Evolutionary conservation across 2,113 vertebrate species (phyloP).

Genomic region (Astatoreochromis straeleni): DNA sequence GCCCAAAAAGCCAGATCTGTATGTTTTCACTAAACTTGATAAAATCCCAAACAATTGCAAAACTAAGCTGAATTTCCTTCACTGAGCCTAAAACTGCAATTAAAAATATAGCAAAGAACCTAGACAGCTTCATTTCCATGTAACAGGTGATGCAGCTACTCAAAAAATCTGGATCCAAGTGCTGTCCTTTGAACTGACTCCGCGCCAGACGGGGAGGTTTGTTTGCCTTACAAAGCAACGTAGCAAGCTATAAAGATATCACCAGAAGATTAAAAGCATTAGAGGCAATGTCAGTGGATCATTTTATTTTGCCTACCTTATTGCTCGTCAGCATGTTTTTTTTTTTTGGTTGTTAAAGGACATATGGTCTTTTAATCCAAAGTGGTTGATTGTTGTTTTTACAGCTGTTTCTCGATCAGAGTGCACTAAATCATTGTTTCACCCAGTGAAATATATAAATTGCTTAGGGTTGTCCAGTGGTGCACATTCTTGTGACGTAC

Average conservation of each 20-base stretch:
- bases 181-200: constrained; percentile 10
- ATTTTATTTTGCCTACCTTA: constrained; percentile 44
- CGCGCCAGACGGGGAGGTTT: background rate
- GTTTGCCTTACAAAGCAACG: constrained; percentile 36
- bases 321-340: constrained; percentile 43
- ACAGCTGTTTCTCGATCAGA: constrained; percentile 57
- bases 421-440: constrained; percentile 50
- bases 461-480: constrained; percentile 18
- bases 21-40: background rate
- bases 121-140: background rate
- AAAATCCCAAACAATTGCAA: background rate
- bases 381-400: constrained; percentile 67
- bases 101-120: background rate
- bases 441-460: constrained; percentile 32
- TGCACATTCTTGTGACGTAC: background rate
- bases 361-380: constrained; percentile 60
- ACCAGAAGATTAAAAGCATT: constrained; percentile 61
- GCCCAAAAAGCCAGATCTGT: background rate
- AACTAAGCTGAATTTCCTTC: background rate
- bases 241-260: constrained; percentile 61
- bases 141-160: background rate
- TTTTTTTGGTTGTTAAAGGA: constrained; percentile 53
- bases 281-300: constrained; percentile 44
- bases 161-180: background rate
- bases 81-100: background rate